Evolutionary conservation across 2,113 vertebrate species (phyloP), one percentile per base, ranked within the genome.

Genomic region (Scatophagus argus): DNA sequence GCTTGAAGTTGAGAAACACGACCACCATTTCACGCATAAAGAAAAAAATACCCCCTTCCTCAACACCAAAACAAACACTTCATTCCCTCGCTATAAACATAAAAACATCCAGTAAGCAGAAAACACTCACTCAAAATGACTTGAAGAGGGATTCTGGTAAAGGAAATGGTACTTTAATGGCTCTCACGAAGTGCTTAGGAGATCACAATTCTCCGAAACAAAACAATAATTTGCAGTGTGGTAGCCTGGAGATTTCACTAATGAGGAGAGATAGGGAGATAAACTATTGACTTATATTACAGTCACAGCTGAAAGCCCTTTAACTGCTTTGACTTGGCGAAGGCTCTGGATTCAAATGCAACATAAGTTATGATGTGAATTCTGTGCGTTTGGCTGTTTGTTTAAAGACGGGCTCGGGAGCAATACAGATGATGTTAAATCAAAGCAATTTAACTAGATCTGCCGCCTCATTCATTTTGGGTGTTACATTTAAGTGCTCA

Each of bases 101-200:
- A 64, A 87, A 84, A 80, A 51, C 61, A 43, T 74, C 36, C 16
- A 79, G 56, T 41, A 1, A 61, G 25, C 41, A 72, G 52, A 64
- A 70, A 74, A 68, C 49, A 77, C 36, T 74, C 9, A 46, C 58
- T 70, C 39, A 64, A 63, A 87, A 77, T 79, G 38, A 81, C 56
- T 74, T 41, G 27, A 70, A 43, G 66, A 64, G 74, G 44, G 61
- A 79, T 83, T 88, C 79, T 77, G 69, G 76, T 71, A 62, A 82
- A 86, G 87, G 83, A 89, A 90, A 92, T 84, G 47, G 54, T 6
- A 27, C 79, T 88, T 89, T 92, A 91, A 92, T 88, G 88, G 86
- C 79, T 81, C 46, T 65, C 27, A 23, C 79, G 79, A 82, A 91
- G 83, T 80, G 71, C 86, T 91, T 66, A 36, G 65, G 46, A 89